phyloP scores from a whole-genome alignment of 2,888 invertebrate species.

The Quadroppia sp. region DNA sequence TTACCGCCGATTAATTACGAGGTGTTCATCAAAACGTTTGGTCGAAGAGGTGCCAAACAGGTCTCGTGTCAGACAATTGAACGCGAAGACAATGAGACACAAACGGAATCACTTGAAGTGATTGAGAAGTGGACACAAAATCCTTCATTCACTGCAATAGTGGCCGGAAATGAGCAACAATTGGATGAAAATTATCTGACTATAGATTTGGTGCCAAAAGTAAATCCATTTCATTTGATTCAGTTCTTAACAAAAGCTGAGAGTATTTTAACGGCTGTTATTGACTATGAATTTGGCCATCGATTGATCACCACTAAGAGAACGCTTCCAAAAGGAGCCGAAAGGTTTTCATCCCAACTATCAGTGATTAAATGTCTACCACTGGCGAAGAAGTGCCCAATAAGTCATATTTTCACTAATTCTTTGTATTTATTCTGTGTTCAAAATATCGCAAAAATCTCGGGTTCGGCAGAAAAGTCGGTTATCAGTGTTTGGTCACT shows the following conservation, averaged over 20 bases:
- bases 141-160: constrained; percentile 1
- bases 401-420: constrained; percentile 1
- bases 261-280: neutral
- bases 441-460: constrained; percentile 20
- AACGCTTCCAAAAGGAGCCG: constrained; percentile 3
- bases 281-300: constrained; percentile 10
- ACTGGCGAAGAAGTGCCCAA: constrained; percentile 31
- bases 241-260: constrained; percentile 23
- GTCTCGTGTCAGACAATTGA: constrained; percentile 11
- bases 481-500: constrained; percentile 28
- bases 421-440: constrained; percentile 21
- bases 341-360: neutral
- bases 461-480: constrained; percentile 31
- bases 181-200: neutral
- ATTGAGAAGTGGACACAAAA: constrained; percentile 55
- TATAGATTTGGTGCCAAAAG: neutral
- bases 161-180: neutral
- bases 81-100: constrained; percentile 43
- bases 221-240: constrained; percentile 20
- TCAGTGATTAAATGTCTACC: neutral
- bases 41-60: constrained; percentile 19
- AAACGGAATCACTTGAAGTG: constrained; percentile 65
- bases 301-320: neutral
- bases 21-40: constrained; percentile 41
- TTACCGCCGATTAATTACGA: constrained; percentile 39